Evolutionary conservation across 2,797 vertebrate genomes (phyloP).

Genomic region (Emydoidea blandingii): DNA sequence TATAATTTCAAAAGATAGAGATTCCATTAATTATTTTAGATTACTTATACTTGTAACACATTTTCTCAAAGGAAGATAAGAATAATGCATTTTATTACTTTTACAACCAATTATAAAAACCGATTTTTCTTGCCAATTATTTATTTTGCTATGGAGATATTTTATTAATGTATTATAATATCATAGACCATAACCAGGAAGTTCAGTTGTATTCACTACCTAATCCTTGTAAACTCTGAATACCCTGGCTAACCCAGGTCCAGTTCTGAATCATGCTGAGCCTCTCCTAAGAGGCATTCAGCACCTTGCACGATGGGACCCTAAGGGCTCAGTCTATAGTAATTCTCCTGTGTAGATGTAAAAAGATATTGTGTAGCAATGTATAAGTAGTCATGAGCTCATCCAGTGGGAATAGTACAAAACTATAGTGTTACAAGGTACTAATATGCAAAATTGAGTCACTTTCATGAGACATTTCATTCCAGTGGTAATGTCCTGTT

Average conservation of each 20-base stretch:
- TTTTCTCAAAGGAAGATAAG: not conserved
- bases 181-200: not conserved
- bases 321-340: not conserved
- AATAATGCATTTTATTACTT: not conserved
- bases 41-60: not conserved
- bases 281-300: not conserved
- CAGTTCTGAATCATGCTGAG: not conserved
- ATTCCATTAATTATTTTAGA: not conserved
- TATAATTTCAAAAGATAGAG: not conserved
- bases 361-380: not conserved
- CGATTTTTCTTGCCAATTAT: not conserved
- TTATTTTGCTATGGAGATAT: not conserved
- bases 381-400: not conserved
- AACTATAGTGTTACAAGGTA: conserved; percentile 5
- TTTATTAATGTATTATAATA: not conserved
- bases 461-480: not conserved
- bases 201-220: not conserved
- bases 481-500: not conserved
- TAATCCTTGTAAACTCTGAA: not conserved
- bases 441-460: not conserved
- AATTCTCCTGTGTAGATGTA: not conserved
- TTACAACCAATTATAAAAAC: not conserved
- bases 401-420: not conserved
- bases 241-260: not conserved
- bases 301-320: not conserved